Conservation (phyloP, 2,113 vertebrate species). For the Spilogale gracilis region DNA sequence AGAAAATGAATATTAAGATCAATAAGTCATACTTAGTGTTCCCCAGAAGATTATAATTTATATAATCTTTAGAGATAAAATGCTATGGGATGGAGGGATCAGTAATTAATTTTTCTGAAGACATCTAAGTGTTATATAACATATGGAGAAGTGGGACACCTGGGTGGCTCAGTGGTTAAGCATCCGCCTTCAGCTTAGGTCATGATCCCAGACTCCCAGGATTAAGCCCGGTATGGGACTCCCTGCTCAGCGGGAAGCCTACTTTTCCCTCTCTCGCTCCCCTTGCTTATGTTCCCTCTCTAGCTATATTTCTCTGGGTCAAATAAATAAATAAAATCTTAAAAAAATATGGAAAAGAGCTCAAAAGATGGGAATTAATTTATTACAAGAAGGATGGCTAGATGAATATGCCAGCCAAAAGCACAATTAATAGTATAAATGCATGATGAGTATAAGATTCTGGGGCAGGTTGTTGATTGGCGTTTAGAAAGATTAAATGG, state of each 20-base stretch:
- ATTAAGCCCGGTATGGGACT: too few relatives aligned
- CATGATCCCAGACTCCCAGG: too few relatives aligned
- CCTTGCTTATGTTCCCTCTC: too few relatives aligned
- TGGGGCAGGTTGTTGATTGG: not conserved
- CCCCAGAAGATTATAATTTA: not conserved
- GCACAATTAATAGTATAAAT: not conserved
- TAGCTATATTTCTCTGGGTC: too few relatives aligned
- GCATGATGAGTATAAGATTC: not conserved
- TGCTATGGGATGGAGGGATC: not conserved
- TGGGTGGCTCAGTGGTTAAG: too few relatives aligned
- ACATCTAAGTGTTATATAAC: not conserved
- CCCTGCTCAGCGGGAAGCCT: too few relatives aligned
- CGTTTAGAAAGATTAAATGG: not conserved
- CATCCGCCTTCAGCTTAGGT: too few relatives aligned
- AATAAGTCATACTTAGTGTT: not conserved
- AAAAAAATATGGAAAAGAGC: not conserved
- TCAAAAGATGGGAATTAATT: not conserved
- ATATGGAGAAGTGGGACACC: too few relatives aligned
- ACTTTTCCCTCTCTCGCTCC: too few relatives aligned
- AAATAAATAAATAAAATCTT: too few relatives aligned
- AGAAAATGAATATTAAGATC: constrained; percentile 30
- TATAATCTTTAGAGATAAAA: not conserved
- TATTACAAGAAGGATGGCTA: not conserved
- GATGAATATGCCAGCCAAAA: not conserved
- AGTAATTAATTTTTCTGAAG: constrained; percentile 23